Evolutionary conservation across 2,888 invertebrate species (phyloP).

Genomic region (Drosophila mimetica): DNA sequence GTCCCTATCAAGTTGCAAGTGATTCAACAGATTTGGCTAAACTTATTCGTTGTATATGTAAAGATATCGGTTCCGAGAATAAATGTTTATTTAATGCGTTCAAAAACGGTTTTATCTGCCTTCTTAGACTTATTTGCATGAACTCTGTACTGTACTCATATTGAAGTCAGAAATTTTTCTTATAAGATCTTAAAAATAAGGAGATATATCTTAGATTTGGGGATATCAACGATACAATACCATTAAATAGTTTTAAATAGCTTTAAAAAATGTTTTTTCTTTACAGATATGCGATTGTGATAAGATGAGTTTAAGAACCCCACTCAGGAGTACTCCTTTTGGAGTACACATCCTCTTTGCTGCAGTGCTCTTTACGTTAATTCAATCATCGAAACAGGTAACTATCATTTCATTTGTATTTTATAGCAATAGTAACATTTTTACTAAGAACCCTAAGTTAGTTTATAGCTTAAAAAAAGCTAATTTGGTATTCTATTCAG

Average conservation of each 20-base stretch:
- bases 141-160: background rate
- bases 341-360: constrained; percentile 28
- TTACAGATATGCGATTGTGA: constrained; percentile 45
- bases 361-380: constrained; percentile 18
- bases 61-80: constrained; percentile 17
- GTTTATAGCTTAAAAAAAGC: background rate
- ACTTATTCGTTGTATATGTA: constrained; percentile 1
- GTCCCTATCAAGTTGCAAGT: constrained; percentile 2
- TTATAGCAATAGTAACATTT: background rate
- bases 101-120: constrained; percentile 14
- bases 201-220: too few species aligned
- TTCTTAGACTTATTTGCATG: constrained; percentile 8
- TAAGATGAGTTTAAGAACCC: constrained; percentile 31
- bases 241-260: too few species aligned
- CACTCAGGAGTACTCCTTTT: constrained; percentile 28
- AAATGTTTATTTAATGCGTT: constrained; percentile 28
- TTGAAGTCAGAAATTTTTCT: background rate
- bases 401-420: background rate
- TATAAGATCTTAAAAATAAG: background rate
- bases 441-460: background rate
- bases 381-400: constrained; percentile 41
- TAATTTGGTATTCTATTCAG: background rate
- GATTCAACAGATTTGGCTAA: constrained; percentile 2
- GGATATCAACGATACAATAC: background rate
- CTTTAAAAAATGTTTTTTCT: too few species aligned